Base-by-base conservation (phyloP, 1,140 invertebrate species). In the Ostrea edulis region DNA sequence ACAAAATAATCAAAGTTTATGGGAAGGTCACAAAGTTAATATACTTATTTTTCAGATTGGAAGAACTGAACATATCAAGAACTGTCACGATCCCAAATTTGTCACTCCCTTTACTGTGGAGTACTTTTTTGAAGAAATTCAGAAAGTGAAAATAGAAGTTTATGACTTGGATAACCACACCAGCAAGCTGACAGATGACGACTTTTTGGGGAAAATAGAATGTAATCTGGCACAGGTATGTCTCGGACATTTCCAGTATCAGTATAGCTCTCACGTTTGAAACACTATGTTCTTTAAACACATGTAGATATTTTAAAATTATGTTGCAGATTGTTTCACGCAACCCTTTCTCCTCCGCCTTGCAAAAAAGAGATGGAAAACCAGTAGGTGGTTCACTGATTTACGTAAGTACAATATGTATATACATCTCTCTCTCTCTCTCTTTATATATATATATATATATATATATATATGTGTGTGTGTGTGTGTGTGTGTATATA, bases 11-110 rank as follows among this genome's bases (percentile, higher is more conserved):
- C 35, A 1, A 44, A 44, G 35, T 44, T 44, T 2, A 44, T 5
- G 5, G 35, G 35, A 44, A 44, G 1, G 1, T 44, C 5, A 44
- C 35, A 44, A 44, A 44, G 35, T 44, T 44, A n/a, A n/a, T n/a
- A 5, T 44, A 52, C 87, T 89, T 81, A 82, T 25, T 65, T 90
- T 90, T 82, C 86, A 95, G 94, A 92, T 95, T 86, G 95, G 96
- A 83, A 93, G 96, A 90, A 97, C 96, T 25, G 96, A 97, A 94
- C 95, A 95, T 81, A 95, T 97, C 58, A 92, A 95, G 84, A 96
- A 97, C 93, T 95, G 93, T 55, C 94, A 96, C 85, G 95, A 96
- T 93, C 96, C 96, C 55, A 95, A 96, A 91, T 97, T 96, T 95
- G 94, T 95, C 35, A 95, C 95, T 8, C 95, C 96, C 92, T 95